Conservation (phyloP, 2,888 invertebrate genomes). For the Drosophila nr. perissopoda region DNA sequence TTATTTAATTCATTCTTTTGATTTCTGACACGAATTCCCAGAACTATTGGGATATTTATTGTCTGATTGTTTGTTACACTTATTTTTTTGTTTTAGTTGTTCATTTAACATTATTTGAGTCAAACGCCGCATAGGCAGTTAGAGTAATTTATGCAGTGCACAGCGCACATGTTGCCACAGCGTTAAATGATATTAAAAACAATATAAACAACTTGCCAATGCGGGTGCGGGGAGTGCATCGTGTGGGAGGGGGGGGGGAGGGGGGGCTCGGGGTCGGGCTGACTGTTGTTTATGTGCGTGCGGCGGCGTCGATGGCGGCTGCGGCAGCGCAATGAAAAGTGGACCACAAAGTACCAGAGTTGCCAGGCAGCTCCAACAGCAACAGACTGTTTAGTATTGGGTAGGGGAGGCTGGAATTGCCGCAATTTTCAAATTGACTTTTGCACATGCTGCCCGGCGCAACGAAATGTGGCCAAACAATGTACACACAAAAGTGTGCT, state of each 20-base stretch:
- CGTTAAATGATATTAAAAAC: conserved; percentile 77
- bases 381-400: conserved; percentile 39
- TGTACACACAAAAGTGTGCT: conserved; percentile 34
- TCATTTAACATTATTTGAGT: conserved; percentile 53
- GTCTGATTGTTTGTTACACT: background rate
- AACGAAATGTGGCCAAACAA: conserved; percentile 71
- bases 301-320: conserved; percentile 19
- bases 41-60: conserved; percentile 2
- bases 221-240: background rate
- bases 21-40: background rate
- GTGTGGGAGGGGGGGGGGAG: background rate
- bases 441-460: conserved; percentile 77
- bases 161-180: conserved; percentile 66
- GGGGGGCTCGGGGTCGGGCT: background rate
- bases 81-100: conserved; percentile 1
- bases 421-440: conserved; percentile 81
- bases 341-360: conserved; percentile 72
- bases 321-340: conserved; percentile 54
- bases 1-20: background rate
- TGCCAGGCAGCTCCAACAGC: conserved; percentile 30
- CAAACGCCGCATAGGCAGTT: conserved; percentile 50
- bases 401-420: conserved; percentile 30
- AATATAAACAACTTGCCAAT: conserved; percentile 74
- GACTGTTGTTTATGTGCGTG: conserved; percentile 62
- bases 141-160: conserved; percentile 68